These are phyloP conservation scores for Blennius ocellaris DNA, from an alignment of 2,113 vertebrate genomes.

Conservation along the genomic window DNA sequence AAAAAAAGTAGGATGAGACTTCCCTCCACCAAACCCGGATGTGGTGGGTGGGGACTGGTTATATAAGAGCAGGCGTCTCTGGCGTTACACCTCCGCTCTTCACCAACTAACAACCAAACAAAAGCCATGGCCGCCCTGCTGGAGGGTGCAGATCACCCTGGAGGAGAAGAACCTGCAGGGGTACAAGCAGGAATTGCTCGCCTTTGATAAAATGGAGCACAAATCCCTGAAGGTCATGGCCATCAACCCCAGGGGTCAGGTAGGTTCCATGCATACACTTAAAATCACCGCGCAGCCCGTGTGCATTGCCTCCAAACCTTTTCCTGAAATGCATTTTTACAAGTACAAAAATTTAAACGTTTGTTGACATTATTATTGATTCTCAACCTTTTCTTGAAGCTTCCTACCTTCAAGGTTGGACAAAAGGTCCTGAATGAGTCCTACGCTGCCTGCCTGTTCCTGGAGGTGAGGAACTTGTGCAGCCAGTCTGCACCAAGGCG, in stretches of 20 bases:
- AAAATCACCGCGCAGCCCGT: too few relatives aligned
- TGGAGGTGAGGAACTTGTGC: slow-evolving; percentile 77
- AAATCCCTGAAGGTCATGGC: slow-evolving; percentile 69
- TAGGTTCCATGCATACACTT: slow-evolving; percentile 12
- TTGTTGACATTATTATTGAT: not conserved
- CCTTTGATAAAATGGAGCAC: slow-evolving; percentile 81
- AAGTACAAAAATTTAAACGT: too few relatives aligned
- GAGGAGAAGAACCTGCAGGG: slow-evolving; percentile 83
- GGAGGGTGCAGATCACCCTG: slow-evolving; percentile 80
- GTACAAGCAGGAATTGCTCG: slow-evolving; percentile 72
- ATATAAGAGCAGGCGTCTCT: slow-evolving; percentile 22
- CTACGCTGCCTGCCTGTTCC: slow-evolving; percentile 75
- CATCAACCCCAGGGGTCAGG: slow-evolving; percentile 82
- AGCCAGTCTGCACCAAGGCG: not conserved
- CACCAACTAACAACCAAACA: not conserved
- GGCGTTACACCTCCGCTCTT: not conserved
- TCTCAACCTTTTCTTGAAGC: slow-evolving; percentile 46
- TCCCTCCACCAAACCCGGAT: slow-evolving; percentile 37
- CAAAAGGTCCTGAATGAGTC: slow-evolving; percentile 79
- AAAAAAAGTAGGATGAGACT: slow-evolving; percentile 36
- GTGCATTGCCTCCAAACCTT: too few relatives aligned
- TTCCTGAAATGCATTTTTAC: too few relatives aligned
- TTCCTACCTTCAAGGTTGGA: slow-evolving; percentile 80
- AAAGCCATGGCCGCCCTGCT: slow-evolving; percentile 82
- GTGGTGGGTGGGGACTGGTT: not conserved